These are phyloP conservation scores for Torymus tubicola DNA, from an alignment of 2,888 invertebrate genomes.

Conservation along the genomic window DNA sequence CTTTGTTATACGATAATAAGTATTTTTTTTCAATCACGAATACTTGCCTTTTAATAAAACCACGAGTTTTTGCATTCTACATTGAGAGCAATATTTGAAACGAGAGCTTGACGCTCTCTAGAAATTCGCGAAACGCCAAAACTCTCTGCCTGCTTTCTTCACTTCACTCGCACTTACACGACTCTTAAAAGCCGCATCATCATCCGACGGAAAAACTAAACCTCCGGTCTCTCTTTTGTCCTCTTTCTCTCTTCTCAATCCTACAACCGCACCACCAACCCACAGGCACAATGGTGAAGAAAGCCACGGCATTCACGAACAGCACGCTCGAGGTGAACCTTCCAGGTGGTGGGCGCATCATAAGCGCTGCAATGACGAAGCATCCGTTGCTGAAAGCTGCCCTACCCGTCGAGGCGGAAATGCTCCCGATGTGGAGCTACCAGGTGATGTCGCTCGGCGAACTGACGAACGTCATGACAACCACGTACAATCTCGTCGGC, in stretches of 20 bases:
- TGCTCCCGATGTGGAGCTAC: slow-evolving; percentile 93
- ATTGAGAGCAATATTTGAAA: too few species aligned
- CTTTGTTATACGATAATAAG: too few species aligned
- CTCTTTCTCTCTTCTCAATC: too few species aligned
- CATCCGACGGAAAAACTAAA: background rate
- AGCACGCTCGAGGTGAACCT: slow-evolving; percentile 87
- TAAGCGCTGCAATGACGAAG: slow-evolving; percentile 87
- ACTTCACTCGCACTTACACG: background rate
- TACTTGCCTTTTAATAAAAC: too few species aligned
- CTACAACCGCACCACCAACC: too few species aligned
- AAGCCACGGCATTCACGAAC: slow-evolving; percentile 86
- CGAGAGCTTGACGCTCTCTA: too few species aligned
- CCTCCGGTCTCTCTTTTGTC: slow-evolving; percentile 22
- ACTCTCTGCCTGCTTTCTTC: background rate
- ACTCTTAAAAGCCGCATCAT: background rate
- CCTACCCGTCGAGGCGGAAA: slow-evolving; percentile 91
- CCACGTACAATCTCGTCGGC: slow-evolving; percentile 88
- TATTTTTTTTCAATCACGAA: too few species aligned
- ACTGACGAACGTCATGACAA: slow-evolving; percentile 87
- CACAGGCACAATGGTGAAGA: slow-evolving; percentile 80
- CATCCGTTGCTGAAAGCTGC: slow-evolving; percentile 91
- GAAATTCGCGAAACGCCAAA: background rate
- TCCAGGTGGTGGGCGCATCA: slow-evolving; percentile 85
- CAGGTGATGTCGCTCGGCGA: slow-evolving; percentile 88
- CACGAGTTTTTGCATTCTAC: too few species aligned